These are phyloP conservation scores for Serripes groenlandicus DNA, from an alignment of 2,888 invertebrate genomes.

Conservation along the genomic window DNA sequence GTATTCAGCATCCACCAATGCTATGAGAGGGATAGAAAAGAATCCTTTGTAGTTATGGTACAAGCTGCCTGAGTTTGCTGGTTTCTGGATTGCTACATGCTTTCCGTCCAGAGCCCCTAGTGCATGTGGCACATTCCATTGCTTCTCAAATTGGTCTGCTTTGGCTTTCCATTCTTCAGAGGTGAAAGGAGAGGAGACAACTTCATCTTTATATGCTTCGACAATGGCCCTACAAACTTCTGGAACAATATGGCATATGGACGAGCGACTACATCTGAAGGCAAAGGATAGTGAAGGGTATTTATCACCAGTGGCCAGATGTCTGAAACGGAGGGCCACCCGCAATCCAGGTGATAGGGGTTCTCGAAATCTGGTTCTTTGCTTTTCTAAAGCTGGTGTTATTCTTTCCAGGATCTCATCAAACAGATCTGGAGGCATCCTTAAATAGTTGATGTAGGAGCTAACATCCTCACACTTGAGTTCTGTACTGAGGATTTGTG, in stretches of 20 bases:
- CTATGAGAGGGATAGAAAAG: constrained; percentile 26
- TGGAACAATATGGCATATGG: constrained; percentile 44
- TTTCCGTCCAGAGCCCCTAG: background rate
- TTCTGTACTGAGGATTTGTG: too few species aligned
- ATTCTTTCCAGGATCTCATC: constrained; percentile 51
- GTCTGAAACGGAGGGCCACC: constrained; percentile 55
- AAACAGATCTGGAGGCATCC: background rate
- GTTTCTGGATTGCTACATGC: constrained; percentile 6
- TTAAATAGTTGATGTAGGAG: too few species aligned
- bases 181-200: constrained; percentile 37
- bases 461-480: too few species aligned
- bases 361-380: constrained; percentile 32
- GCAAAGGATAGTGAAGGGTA: constrained; percentile 58
- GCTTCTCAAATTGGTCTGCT: background rate
- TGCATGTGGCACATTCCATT: background rate
- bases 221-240: constrained; percentile 63
- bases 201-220: constrained; percentile 53
- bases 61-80: background rate
- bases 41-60: constrained; percentile 23
- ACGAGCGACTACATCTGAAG: constrained; percentile 42
- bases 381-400: constrained; percentile 35
- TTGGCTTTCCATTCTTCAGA: background rate
- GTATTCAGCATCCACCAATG: constrained; percentile 35
- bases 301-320: constrained; percentile 60
- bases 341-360: constrained; percentile 53